A percentile compares a stretch with the other conserved stretches of the same genome.
Evolutionary conservation across 2,888 invertebrate genomes (phyloP).

Genomic region (Timema podura): DNA sequence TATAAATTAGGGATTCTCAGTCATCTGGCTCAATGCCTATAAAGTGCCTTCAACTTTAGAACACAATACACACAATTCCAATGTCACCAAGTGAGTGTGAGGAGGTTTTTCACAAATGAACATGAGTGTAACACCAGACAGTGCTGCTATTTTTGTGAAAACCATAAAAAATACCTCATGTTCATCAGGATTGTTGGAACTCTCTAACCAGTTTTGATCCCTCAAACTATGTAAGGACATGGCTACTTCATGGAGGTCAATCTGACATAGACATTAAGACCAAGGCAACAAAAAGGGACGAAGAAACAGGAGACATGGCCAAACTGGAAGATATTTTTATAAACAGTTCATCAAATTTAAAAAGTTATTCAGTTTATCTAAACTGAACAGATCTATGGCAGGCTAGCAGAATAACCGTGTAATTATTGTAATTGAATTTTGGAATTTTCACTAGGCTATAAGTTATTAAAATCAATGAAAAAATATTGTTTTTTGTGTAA

Average conservation of each 20-base stretch:
- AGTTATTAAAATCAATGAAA: not conserved
- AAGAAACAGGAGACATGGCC: not conserved
- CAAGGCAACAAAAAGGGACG: not conserved
- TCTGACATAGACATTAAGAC: constrained; percentile 13
- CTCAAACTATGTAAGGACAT: not conserved
- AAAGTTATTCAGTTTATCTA: too few relatives aligned
- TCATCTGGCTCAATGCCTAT: constrained; percentile 1
- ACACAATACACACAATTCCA: constrained; percentile 10
- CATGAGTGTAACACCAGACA: constrained; percentile 4
- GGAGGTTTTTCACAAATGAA: constrained; percentile 3
- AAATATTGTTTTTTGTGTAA: too few relatives aligned
- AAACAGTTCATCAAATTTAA: too few relatives aligned
- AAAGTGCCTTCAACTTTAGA: not conserved
- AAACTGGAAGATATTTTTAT: too few relatives aligned
- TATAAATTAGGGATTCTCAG: too few relatives aligned
- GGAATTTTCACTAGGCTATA: not conserved
- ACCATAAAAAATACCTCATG: not conserved
- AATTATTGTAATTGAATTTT: not conserved
- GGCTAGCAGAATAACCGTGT: not conserved
- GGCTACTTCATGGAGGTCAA: constrained; percentile 6
- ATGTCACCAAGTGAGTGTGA: constrained; percentile 10
- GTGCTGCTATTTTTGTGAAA: constrained; percentile 2
- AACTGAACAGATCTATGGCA: too few relatives aligned
- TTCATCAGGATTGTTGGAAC: constrained; percentile 16
- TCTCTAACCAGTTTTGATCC: constrained; percentile 4